phyloP scores from a whole-genome alignment of 2,888 invertebrate genomes.

The Coleophora flavipennella region DNA sequence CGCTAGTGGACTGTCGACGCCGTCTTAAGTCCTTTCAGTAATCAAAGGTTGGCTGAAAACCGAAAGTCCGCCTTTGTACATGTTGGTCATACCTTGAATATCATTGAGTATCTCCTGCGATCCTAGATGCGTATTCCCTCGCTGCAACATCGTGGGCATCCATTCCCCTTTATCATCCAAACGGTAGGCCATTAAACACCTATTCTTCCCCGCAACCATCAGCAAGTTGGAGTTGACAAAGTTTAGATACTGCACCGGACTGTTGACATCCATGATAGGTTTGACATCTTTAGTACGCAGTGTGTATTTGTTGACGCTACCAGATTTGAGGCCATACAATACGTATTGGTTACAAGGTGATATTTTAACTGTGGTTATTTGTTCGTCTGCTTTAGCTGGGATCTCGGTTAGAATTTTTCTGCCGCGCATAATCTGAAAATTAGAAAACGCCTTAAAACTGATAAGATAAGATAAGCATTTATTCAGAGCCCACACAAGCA shows the following conservation, averaged over 20 bases:
- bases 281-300: conserved; percentile 40
- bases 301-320: conserved; percentile 53
- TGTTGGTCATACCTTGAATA: conserved; percentile 51
- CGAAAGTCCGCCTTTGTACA: neutral
- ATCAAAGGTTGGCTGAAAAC: no score
- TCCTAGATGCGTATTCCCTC: conserved; percentile 47
- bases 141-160: conserved; percentile 53
- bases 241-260: conserved; percentile 51
- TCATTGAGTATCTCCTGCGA: conserved; percentile 63
- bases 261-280: conserved; percentile 51
- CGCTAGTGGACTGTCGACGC: no score
- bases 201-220: conserved; percentile 53
- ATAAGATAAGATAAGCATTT: conserved; percentile 1
- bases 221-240: conserved; percentile 44
- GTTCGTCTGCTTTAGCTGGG: conserved; percentile 46
- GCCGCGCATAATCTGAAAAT: conserved; percentile 55
- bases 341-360: conserved; percentile 66
- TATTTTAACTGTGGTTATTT: conserved; percentile 58
- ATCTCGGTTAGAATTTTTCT: conserved; percentile 57
- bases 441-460: neutral
- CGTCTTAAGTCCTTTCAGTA: no score
- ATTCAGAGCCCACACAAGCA: no score
- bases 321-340: conserved; percentile 59
- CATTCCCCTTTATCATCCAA: conserved; percentile 33
- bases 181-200: conserved; percentile 54